These are phyloP conservation scores for Malacoraja senta DNA, from an alignment of 2,797 vertebrate genomes.

Conservation along the genomic window DNA sequence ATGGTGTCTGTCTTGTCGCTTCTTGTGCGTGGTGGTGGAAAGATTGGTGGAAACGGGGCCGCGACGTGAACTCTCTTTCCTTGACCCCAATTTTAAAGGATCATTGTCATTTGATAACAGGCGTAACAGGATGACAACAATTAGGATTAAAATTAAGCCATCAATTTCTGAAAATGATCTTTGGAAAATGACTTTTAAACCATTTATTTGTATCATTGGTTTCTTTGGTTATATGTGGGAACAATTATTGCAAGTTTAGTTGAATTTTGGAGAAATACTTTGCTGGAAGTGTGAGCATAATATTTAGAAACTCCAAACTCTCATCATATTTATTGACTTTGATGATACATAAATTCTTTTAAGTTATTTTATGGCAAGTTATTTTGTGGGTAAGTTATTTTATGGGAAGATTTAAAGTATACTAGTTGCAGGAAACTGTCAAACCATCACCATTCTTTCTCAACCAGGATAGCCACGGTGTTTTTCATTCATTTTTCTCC, in stretches of 20 bases:
- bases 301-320: background rate
- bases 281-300: background rate
- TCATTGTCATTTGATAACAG: background rate
- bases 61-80: no score
- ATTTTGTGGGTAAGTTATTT: background rate
- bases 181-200: background rate
- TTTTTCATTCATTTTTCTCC: no score
- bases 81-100: background rate
- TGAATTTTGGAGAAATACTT: background rate
- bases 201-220: background rate
- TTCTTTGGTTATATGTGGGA: background rate
- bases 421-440: background rate
- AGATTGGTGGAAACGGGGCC: no score
- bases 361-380: background rate
- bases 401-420: background rate
- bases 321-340: background rate
- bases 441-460: background rate
- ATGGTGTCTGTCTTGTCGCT: no score
- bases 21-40: no score
- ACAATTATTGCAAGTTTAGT: background rate
- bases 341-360: background rate
- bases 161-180: background rate
- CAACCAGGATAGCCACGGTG: no score
- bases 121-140: background rate
- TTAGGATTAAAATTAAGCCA: background rate